phyloP scores from a whole-genome alignment of 2,797 vertebrate genomes.

The Luscinia megarhynchos region DNA sequence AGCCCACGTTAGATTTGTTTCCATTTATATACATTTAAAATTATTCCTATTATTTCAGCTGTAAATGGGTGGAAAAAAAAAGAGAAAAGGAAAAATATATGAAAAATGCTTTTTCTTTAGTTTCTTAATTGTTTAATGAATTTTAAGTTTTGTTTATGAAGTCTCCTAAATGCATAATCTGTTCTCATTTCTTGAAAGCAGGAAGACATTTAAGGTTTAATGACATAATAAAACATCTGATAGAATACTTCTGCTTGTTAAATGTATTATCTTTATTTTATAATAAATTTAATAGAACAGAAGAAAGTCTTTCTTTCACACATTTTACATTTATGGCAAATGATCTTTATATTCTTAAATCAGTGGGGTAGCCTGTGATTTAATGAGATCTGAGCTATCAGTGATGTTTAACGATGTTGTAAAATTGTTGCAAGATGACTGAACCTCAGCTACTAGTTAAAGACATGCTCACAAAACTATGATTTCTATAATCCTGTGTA shows the following conservation, averaged over 20 bases:
- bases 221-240: background rate
- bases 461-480: background rate
- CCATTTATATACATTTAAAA: background rate
- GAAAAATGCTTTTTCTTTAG: background rate
- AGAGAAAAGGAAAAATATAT: background rate
- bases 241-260: background rate
- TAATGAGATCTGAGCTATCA: slow-evolving; percentile 42
- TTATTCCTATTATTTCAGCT: background rate
- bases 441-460: background rate
- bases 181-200: background rate
- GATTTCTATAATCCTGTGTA: background rate
- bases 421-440: background rate
- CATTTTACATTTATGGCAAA: slow-evolving; percentile 13
- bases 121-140: background rate
- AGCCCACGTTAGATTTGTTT: background rate
- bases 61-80: background rate
- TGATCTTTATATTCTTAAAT: slow-evolving; percentile 27
- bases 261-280: background rate
- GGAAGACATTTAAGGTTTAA: background rate
- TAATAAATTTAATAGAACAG: slow-evolving; percentile 28
- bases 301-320: slow-evolving; percentile 10
- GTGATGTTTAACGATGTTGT: slow-evolving; percentile 1
- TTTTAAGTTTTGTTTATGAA: slow-evolving; percentile 7
- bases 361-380: slow-evolving; percentile 2
- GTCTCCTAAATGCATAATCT: background rate